A percentile compares a stretch with the other conserved stretches of the same genome.
phyloP scores from a whole-genome alignment of 2,888 invertebrate genomes.

The Dryadula phaetusa region DNA sequence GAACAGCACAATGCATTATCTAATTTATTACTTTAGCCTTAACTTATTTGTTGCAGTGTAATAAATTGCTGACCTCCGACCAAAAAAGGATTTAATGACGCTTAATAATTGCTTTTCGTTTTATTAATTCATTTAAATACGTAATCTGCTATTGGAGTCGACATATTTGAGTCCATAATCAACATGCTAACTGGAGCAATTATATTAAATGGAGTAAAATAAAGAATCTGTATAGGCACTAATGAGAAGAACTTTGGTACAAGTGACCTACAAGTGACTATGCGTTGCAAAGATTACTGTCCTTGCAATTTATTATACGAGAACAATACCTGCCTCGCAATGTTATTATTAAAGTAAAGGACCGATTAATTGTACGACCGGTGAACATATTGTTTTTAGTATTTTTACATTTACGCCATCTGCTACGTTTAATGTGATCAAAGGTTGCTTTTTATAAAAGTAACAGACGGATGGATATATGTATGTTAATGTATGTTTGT shows the following conservation, averaged over 20 bases:
- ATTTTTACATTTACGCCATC: constrained; percentile 11
- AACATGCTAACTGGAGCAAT: constrained; percentile 31
- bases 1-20: constrained; percentile 25
- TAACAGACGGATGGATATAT: not conserved
- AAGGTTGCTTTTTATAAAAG: constrained; percentile 9
- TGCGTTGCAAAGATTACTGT: not conserved
- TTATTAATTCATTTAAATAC: constrained; percentile 38
- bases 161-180: constrained; percentile 22
- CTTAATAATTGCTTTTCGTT: constrained; percentile 32
- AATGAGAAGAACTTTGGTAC: constrained; percentile 19
- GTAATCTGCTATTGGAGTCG: constrained; percentile 26
- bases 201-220: constrained; percentile 12
- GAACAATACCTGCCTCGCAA: constrained; percentile 7
- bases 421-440: constrained; percentile 8
- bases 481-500: not conserved
- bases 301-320: constrained; percentile 24
- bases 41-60: constrained; percentile 18
- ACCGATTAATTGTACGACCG: not conserved
- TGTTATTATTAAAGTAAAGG: constrained; percentile 11
- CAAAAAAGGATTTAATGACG: constrained; percentile 35
- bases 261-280: constrained; percentile 22
- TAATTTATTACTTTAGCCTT: constrained; percentile 21
- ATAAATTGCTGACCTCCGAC: constrained; percentile 30
- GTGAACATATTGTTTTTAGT: not conserved
- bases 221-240: not conserved